A percentile compares a stretch with the other conserved stretches of the same genome.
These are phyloP conservation scores for Microctonus brassicae DNA, from an alignment of 2,888 invertebrate species.

Conservation along the genomic window DNA sequence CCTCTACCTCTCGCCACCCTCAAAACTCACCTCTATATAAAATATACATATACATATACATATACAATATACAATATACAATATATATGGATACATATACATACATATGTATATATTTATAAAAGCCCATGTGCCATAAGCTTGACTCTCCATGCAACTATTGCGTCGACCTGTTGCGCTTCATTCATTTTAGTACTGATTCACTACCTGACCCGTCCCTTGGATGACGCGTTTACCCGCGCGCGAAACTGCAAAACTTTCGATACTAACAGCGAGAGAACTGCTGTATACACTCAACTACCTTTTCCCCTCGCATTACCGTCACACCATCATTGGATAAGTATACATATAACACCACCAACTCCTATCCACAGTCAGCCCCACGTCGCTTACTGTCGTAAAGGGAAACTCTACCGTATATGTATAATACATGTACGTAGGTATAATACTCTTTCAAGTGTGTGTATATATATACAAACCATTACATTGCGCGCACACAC, in stretches of 20 bases:
- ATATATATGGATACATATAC: no score
- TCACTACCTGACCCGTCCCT: slow-evolving; percentile 55
- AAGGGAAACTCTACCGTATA: slow-evolving; percentile 2
- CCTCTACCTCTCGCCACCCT: not conserved
- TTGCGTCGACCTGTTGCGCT: slow-evolving; percentile 61
- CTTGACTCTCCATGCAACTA: slow-evolving; percentile 53
- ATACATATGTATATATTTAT: not conserved
- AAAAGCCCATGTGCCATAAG: slow-evolving; percentile 50
- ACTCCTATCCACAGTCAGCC: slow-evolving; percentile 13
- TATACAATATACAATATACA: no score
- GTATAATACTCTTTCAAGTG: slow-evolving; percentile 7
- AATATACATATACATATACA: not conserved
- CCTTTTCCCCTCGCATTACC: slow-evolving; percentile 2
- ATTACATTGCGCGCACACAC: not conserved
- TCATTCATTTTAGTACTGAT: slow-evolving; percentile 64
- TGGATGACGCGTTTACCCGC: slow-evolving; percentile 47
- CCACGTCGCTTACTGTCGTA: not conserved
- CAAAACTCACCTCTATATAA: slow-evolving; percentile 2
- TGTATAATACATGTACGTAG: no score
- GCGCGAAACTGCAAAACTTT: slow-evolving; percentile 47
- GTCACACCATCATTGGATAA: not conserved
- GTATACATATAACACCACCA: not conserved
- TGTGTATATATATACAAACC: not conserved
- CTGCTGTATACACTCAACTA: slow-evolving; percentile 30
- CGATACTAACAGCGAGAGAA: slow-evolving; percentile 44